phyloP scores from a whole-genome alignment of 2,113 vertebrate species.

The Varanus komodoensis region DNA sequence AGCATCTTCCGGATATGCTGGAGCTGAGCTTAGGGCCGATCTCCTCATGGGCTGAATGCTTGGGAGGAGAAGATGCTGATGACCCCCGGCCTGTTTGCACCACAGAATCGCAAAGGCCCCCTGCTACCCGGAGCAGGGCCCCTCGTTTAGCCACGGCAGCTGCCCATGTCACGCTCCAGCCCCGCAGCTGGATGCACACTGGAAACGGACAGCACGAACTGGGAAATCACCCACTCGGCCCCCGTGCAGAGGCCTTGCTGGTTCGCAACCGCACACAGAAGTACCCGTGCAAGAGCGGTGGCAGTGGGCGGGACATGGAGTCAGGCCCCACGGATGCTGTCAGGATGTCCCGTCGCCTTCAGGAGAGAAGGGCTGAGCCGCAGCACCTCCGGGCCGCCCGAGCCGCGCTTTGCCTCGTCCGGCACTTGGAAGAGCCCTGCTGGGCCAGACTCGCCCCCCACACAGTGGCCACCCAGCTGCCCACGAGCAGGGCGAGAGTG shows the following conservation, averaged over 20 bases:
- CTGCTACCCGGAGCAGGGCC: too few relatives aligned
- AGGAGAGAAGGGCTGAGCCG: too few relatives aligned
- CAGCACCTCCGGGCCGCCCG: background rate
- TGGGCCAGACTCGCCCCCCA: too few relatives aligned
- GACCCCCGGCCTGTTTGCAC: background rate
- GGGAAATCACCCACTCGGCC: conserved; percentile 40
- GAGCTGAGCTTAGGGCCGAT: too few relatives aligned
- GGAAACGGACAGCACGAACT: background rate
- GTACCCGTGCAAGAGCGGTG: conserved; percentile 30
- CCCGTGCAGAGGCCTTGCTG: background rate
- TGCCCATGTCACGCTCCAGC: background rate
- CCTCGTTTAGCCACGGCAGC: background rate
- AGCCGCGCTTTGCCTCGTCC: background rate
- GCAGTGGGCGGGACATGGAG: conserved; percentile 6
- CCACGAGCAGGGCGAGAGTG: too few relatives aligned
- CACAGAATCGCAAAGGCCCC: too few relatives aligned
- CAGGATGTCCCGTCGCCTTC: conserved; percentile 15
- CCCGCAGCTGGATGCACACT: background rate
- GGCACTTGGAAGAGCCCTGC: too few relatives aligned
- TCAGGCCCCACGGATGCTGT: conserved; percentile 65
- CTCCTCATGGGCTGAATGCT: background rate
- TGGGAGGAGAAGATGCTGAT: background rate
- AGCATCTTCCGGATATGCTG: too few relatives aligned
- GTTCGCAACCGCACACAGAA: conserved; percentile 25
- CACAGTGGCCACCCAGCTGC: too few relatives aligned